Base-by-base conservation (phyloP, 2,888 invertebrate species). In the Agonopterix heracliana region DNA sequence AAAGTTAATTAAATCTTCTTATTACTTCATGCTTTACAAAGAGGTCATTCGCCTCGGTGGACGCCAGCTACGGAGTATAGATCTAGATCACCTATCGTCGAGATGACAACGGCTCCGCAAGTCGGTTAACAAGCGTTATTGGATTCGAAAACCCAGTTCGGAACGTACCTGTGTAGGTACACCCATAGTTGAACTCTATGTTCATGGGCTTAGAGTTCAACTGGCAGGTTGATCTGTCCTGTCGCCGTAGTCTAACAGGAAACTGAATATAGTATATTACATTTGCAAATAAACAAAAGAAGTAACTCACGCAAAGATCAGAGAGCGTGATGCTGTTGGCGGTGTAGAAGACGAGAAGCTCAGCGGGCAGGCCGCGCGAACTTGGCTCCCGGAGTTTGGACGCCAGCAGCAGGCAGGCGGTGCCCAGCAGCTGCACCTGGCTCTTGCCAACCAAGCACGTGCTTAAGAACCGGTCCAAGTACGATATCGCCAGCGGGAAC, bases 381-480 rank as follows among this genome's bases (percentile, higher is more conserved):
- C 89, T 89, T 7, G 97, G 94, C 78, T 98, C 97, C 59, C 97
- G 92, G 57, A 98, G 89, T 87, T 99, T 99, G 50, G 97, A 97
- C 35, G 98, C 96, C 63, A 99, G 89, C 67, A 98, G 91, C 66
- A 98, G 91, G 79, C 98, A 98, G 41, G 96, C 95, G 34, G 98
- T 95, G 54, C 97, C 98, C 70, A 98, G 89, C 52, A 98, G 92
- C 87, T 98, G 98, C 55, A 98, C 91, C 76, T 97, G 95, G 64
- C 92, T 93, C 87, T 95, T 95, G 64, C 93, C 91, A 71, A 98
- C 95, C 53, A 92, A 91, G 76, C 95, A 95, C 54, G 93, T 91
- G 72, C 94, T 94, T 66, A 98, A 91, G 90, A 98, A 97, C 75
- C 98, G 92, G 89, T 98, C 98, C 91, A 99, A 89, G 86, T 95